Base-by-base conservation (phyloP, 2,797 vertebrate species). In the Microcaecilia unicolor region DNA sequence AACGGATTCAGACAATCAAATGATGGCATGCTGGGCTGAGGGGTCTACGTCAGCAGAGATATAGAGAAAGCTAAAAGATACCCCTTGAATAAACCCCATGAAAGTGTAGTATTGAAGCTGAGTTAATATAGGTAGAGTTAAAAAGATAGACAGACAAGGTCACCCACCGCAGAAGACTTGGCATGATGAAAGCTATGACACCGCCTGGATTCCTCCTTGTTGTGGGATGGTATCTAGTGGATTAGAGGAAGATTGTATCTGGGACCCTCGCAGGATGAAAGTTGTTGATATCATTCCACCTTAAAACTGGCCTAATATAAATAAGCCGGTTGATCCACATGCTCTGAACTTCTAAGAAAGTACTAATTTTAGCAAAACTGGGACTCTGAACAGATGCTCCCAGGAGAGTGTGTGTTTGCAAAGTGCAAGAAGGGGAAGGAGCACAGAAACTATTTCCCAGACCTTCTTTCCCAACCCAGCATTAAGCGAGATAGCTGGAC, bases 151-250 rank as follows among this genome's bases (percentile, higher is more conserved):
- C 25, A 6, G 2, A 13, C 42, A 61, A 19, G 34, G 24, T 5
- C 61, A 59, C 20, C 55, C 30, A 5, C 6, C 54, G 10, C 54
- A 44, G 22, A 43, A 20, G 18, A 47, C 22, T 12, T 65, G 64
- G 55, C 31, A 55, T 22, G 2, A 25, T 4, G 4, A 37, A 2
- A 57, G 55, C 18, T 61, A 56, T 21, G 43, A 67, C 29, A 41
- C 54, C 4, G 61, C 64, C 8, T 65, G 58, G 61, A 42, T 58
- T 7, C 61, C 54, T 2, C 4, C 41, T 3, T 8, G 23, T 5
- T 51, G 52, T 49, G 56, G 60, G 6, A 67, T 64, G 55, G 31
- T 50, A 9, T 6, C 0, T 8, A 50, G 47, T 16, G 29, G 19
- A 5, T 13, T 22, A 25, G 41, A 50, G 25, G 47, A 50, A 10